phyloP scores from a whole-genome alignment of 1,140 invertebrate species.

The Chrysomallon squamiferum region DNA sequence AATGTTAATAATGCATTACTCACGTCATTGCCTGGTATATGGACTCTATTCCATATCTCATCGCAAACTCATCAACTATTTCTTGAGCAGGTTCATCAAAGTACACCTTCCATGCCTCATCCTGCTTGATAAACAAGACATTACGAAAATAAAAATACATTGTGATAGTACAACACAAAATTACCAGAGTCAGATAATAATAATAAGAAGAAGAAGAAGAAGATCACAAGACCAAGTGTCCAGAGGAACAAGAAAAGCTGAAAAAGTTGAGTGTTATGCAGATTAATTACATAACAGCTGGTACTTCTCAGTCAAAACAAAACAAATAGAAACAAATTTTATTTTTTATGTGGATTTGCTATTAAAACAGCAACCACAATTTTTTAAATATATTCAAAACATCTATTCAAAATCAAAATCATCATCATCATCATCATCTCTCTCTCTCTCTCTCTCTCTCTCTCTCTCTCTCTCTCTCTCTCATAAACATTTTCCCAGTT shows the following conservation, averaged over 20 bases:
- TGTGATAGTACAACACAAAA: not conserved
- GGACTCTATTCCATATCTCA: slow-evolving; percentile 99
- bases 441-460: no score
- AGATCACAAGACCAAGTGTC: not conserved
- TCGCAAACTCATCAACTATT: slow-evolving; percentile 99
- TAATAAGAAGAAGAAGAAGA: not conserved
- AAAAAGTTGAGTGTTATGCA: no score
- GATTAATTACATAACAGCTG: not conserved
- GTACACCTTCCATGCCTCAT: slow-evolving; percentile 99
- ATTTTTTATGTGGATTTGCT: no score
- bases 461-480: no score
- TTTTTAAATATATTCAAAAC: no score
- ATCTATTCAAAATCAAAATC: no score
- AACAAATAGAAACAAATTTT: no score
- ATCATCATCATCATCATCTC: no score
- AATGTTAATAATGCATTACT: no score
- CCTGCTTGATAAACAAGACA: slow-evolving; percentile 59
- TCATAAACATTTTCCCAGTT: no score
- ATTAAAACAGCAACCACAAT: no score
- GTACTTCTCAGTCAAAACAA: no score
- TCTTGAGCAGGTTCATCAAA: slow-evolving; percentile 98
- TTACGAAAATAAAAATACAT: not conserved
- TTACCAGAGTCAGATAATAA: not conserved
- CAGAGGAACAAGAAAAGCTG: not conserved
- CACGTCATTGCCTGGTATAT: slow-evolving; percentile 99